Base-by-base conservation (phyloP, 2,888 invertebrate species). In the Eurytoma californica region DNA sequence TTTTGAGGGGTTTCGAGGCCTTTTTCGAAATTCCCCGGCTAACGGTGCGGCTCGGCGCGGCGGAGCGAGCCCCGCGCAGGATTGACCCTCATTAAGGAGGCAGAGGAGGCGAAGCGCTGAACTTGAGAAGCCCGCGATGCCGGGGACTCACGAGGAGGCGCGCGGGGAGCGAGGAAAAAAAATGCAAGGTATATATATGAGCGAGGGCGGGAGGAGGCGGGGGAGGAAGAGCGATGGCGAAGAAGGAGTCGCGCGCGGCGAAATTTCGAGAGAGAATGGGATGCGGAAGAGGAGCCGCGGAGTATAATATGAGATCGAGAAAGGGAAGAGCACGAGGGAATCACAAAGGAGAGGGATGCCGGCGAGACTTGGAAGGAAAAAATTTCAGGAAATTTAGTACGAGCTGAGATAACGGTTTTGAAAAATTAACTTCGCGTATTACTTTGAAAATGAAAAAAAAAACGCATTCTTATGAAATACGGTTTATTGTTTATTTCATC, bases 271-370 rank as follows among this genome's bases (percentile, higher is more conserved):
- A 72, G 67, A 58, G 75, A 72, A 67, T 63, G 57, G 28, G 75
- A 63, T 79, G 80, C 73, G 79, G 66, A 82, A 81, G 68, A 61
- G 72, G 72, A 75, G 69, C 63, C 60, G 67, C 20, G 18, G 39
- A 65, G 49, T 57, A 53, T 66, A 51, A 12, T n/a, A 53, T 51
- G 58, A 28, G 60, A 61, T 13, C 55, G n/a, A 28, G 70, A 61
- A 39, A 39, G 39, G 18, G n/a, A 58, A 49, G 47, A 16, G 69
- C 12, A n/a, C 3, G 53, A 53, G 53, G 53, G 53, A 53, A 53
- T 53, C n/a, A 68, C 16, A 68, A n/a, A 28, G 68, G 68, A 20
- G 53, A 28, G 67, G 18, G 13, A 16, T 7, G 49, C 18, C n/a
- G 53, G 47, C 28, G 20, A 3, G 24, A 20, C 2, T 47, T 66